Percentiles rank a stretch among this genome's conserved stretches.
Conservation (phyloP, 1,140 invertebrate species). For the Nasonia giraulti region DNA sequence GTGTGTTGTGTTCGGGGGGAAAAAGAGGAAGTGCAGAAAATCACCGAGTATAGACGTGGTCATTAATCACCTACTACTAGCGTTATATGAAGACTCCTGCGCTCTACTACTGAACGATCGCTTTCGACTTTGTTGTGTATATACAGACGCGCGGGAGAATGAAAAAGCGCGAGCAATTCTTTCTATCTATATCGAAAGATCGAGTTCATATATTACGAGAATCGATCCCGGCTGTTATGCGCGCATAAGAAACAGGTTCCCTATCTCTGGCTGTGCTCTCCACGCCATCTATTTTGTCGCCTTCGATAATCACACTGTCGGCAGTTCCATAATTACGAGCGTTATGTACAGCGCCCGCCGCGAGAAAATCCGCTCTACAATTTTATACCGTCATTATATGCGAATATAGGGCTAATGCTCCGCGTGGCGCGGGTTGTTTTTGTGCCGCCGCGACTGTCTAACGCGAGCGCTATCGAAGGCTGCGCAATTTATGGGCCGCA, state of each 20-base stretch:
- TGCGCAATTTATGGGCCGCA: background rate
- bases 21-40: slow-evolving; percentile 22
- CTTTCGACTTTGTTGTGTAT: background rate
- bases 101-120: background rate
- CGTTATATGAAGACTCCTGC: background rate
- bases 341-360: background rate
- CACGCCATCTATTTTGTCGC: slow-evolving; percentile 29
- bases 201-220: too few species aligned
- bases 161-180: too few species aligned
- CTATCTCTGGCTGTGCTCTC: background rate
- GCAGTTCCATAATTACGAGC: slow-evolving; percentile 11
- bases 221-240: too few species aligned
- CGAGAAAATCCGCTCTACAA: background rate
- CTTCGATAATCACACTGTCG: slow-evolving; percentile 32
- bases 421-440: background rate
- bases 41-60: slow-evolving; percentile 22
- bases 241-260: background rate
- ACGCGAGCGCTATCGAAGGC: background rate
- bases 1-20: background rate
- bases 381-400: slow-evolving; percentile 9
- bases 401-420: background rate
- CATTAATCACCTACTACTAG: slow-evolving; percentile 26
- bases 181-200: too few species aligned
- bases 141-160: too few species aligned
- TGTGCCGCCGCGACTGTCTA: background rate